Base-by-base conservation (phyloP, 2,888 invertebrate genomes). In the Hirtodrosophila confusa region DNA sequence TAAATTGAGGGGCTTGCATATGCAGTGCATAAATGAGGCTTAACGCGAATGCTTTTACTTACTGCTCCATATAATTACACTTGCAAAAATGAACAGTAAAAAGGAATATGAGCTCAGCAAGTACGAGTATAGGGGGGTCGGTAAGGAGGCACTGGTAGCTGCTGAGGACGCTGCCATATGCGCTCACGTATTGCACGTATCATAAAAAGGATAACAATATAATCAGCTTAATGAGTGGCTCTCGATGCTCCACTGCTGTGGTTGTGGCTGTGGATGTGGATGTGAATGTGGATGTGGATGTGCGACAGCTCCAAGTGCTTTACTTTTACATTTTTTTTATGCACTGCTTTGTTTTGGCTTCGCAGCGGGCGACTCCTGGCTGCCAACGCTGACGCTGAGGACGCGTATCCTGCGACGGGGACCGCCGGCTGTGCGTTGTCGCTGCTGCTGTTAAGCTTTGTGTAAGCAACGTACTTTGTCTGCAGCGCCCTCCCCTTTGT, bases 151-250 rank as follows among this genome's bases (percentile, higher is more conserved):
- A 68, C 23, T 36, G 33, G 29, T 44, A 24, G 47, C 82, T 60
- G 82, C 60, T 78, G 87, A 69, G 53, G 75, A 45, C 50, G 68
- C 82, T 51, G 77, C 78, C 86, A 86, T 83, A 83, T 83, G 82
- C 72, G 74, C 79, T 78, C 85, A 77, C 82, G 80, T 86, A 78
- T 72, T 80, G 82, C 87, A 86, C 84, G 87, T 88, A 88, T 89
- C 89, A 89, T 87, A 89, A 89, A 89, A 89, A 88, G 89, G 89
- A 89, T 89, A 89, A 89, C 89, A 89, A 89, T 89, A 89, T 89
- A 89, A 89, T 89, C 89, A 89, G 89, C 89, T 89, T 89, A 89
- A 89, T 89, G 89, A 89, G 89, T 89, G 84, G 84, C 84, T 80
- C 82, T 83, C 77, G 73, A 73, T 72, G 69, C 57, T 71, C 39